Conservation (phyloP, 2,113 vertebrate genomes). For the Laticauda laticaudata region DNA sequence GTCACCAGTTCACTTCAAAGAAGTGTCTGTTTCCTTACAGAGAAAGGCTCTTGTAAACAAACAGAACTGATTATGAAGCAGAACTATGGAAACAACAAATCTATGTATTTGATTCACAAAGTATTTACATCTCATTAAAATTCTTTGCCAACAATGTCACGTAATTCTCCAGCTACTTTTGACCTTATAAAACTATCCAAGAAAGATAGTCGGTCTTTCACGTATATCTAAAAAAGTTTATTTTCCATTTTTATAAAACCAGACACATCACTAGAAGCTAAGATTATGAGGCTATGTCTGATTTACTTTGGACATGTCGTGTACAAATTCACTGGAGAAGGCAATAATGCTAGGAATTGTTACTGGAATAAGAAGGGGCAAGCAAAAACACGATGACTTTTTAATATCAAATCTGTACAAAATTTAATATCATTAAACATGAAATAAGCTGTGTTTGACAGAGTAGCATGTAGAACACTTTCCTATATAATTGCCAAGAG, state of each 20-base stretch:
- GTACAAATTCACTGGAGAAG: neutral
- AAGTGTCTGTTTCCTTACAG: neutral
- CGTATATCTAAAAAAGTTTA: neutral
- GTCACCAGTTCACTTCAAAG: neutral
- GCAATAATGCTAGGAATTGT: neutral
- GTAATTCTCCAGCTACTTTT: neutral
- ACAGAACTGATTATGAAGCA: slow-evolving; percentile 21
- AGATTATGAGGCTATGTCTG: neutral
- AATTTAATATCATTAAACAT: neutral
- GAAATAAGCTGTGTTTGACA: neutral
- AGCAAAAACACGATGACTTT: neutral
- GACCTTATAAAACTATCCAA: slow-evolving; percentile 4
- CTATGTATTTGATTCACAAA: slow-evolving; percentile 23
- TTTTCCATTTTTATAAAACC: neutral
- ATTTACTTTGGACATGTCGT: neutral
- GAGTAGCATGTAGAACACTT: neutral
- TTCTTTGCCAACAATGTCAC: slow-evolving; percentile 16
- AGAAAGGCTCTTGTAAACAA: neutral
- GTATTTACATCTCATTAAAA: neutral
- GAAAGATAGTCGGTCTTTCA: neutral
- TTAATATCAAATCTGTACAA: neutral
- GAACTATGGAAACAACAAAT: neutral
- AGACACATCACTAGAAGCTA: neutral
- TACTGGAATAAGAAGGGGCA: neutral
- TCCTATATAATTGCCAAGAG: neutral